A percentile compares a stretch with the other conserved stretches of the same genome.
Conservation (phyloP, 2,113 vertebrate genomes). For the Cochlearius cochlearius region DNA sequence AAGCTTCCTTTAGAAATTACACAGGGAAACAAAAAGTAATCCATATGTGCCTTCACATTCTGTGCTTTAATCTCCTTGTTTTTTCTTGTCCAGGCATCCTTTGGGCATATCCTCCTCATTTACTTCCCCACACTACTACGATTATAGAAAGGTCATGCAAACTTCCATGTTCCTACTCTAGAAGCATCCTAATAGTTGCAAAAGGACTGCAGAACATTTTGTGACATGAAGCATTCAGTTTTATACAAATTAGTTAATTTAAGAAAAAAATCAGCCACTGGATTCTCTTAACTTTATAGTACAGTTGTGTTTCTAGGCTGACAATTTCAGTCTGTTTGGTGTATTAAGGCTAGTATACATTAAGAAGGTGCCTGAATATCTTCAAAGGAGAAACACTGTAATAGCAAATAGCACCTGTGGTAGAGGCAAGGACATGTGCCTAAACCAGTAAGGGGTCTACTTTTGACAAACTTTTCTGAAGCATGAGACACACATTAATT, state of each 20-base stretch:
- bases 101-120: not conserved
- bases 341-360: not conserved
- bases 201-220: not conserved
- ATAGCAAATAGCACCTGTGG: not conserved
- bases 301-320: not conserved
- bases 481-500: not conserved
- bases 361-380: not conserved
- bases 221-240: not conserved
- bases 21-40: not conserved
- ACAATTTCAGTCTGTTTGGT: not conserved
- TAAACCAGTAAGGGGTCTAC: not conserved
- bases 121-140: accelerated
- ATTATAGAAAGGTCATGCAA: not conserved
- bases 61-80: not conserved
- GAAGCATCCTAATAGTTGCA: not conserved
- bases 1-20: not conserved
- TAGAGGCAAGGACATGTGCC: not conserved
- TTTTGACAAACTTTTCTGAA: not conserved
- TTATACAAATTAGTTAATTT: not conserved
- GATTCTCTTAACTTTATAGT: not conserved
- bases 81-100: not conserved
- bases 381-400: not conserved
- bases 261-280: not conserved
- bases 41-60: not conserved
- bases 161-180: not conserved